Percentiles rank a stretch among this genome's conserved stretches.
Conservation (phyloP, 2,113 vertebrate species). For the Ornithorhynchus anatinus region DNA sequence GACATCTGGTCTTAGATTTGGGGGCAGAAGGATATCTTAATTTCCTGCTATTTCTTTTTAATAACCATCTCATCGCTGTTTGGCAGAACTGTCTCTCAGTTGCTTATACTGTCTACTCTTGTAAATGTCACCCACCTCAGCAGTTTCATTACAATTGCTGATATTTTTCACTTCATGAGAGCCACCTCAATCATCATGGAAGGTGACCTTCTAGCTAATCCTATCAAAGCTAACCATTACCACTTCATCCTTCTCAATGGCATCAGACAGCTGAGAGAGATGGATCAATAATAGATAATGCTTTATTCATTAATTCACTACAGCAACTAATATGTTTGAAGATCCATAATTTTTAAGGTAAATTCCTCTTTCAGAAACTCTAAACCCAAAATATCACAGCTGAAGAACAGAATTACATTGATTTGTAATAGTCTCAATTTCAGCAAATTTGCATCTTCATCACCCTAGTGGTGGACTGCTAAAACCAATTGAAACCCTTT, state of each 20-base stretch:
- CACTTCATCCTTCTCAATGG: background rate
- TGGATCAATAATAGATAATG: background rate
- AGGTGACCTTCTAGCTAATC: background rate
- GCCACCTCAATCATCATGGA: background rate
- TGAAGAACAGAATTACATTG: background rate
- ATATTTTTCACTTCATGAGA: background rate
- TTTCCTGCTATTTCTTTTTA: background rate
- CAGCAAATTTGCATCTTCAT: background rate
- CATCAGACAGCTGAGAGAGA: background rate
- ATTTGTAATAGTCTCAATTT: background rate
- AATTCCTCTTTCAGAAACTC: background rate
- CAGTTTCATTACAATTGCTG: background rate
- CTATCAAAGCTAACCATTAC: background rate
- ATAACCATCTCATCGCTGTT: background rate
- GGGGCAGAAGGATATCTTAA: background rate
- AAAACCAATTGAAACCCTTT: no score
- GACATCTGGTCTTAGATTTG: no score
- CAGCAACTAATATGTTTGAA: slow-evolving; percentile 3
- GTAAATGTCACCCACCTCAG: background rate
- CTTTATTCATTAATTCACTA: slow-evolving; percentile 14
- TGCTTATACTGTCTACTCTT: background rate
- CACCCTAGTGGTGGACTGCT: no score
- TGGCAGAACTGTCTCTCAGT: background rate
- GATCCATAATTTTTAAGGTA: background rate
- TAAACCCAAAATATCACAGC: background rate